Evolutionary conservation across 2,797 vertebrate species (phyloP), one percentile per base, ranked within the genome.

Genomic region (Chrysocyon brachyurus): DNA sequence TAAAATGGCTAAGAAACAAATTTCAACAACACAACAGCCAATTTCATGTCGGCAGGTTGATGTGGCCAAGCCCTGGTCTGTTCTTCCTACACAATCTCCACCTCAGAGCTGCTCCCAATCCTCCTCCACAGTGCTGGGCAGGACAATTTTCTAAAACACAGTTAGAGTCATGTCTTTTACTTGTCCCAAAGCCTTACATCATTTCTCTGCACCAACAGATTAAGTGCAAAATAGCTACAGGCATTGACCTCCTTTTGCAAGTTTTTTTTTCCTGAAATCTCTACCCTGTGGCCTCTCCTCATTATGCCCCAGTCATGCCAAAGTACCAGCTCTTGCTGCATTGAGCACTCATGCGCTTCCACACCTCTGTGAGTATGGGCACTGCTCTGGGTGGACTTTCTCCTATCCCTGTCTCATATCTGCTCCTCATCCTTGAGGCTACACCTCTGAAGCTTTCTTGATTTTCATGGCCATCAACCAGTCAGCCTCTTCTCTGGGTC

Each of bases 1-100:
- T 68, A 61, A 92, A 54, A 91, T 54, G 86, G 77, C 28, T 17
- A 70, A 96, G 86, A 95, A 96, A 91, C 52, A n/a, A 1, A 33
- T 96, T 83, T 83, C 66, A 28, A 3, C 7, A 9, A n/a, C 57
- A 12, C 11, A 75, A 59, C 6, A n/a, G 86, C 68, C 3, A 1
- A 83, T 84, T 95, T 57, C 0, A 0, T n/a, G 88, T 61, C 31
- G 83, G 28, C 10, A 8, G 36, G 31, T 12, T 56, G 77, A 72
- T 54, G 59, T 52, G 82, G 63, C 33, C 28, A 24, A 66, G 70
- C 22, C 28, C 26, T 10, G 33, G 28, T 6, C 28, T 36, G 78
- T 7, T 46, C 63, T 88, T 82, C 33, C 54, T 52, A 4, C 12
- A 16, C 26, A 0, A 2, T 19, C 33, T 33, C 57, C 24, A 4